A percentile compares a stretch with the other conserved stretches of the same genome.
Evolutionary conservation across 1,140 invertebrate species (phyloP).

Genomic region (Hormaphis cornu): DNA sequence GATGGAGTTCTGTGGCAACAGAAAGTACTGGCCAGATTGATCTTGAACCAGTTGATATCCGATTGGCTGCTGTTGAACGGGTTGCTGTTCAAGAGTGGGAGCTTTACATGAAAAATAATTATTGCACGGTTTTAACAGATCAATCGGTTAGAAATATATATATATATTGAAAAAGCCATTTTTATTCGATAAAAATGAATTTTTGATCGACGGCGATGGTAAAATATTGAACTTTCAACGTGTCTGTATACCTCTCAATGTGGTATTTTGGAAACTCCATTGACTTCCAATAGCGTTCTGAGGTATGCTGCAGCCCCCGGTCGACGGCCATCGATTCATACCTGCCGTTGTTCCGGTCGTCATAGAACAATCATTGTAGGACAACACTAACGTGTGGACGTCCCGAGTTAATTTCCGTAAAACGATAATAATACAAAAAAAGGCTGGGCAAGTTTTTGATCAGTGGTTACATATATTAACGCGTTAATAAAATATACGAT

Average conservation of each 20-base stretch:
- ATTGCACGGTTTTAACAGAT: not conserved
- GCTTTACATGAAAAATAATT: constrained; percentile 1
- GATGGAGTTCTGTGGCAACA: constrained; percentile 19
- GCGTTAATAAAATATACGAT: too few relatives aligned
- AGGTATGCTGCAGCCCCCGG: constrained; percentile 6
- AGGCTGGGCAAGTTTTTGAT: too few relatives aligned
- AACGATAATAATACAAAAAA: not conserved
- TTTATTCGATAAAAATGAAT: not conserved
- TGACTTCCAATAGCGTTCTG: constrained; percentile 17
- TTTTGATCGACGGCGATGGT: not conserved
- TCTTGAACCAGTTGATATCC: constrained; percentile 25
- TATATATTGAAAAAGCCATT: not conserved
- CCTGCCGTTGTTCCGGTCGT: not conserved
- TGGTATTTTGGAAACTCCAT: constrained; percentile 20
- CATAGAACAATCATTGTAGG: constrained; percentile 27
- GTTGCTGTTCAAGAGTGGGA: constrained; percentile 13
- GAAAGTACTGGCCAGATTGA: constrained; percentile 19
- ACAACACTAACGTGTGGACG: constrained; percentile 10
- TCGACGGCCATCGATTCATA: constrained; percentile 15
- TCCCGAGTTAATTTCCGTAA: not conserved
- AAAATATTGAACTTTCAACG: not conserved
- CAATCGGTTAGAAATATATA: not conserved
- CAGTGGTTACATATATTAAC: not conserved
- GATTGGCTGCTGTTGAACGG: not conserved
- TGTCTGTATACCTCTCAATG: not conserved